Conservation (phyloP, 2,797 vertebrate species). For the Acanthiza pusilla region DNA sequence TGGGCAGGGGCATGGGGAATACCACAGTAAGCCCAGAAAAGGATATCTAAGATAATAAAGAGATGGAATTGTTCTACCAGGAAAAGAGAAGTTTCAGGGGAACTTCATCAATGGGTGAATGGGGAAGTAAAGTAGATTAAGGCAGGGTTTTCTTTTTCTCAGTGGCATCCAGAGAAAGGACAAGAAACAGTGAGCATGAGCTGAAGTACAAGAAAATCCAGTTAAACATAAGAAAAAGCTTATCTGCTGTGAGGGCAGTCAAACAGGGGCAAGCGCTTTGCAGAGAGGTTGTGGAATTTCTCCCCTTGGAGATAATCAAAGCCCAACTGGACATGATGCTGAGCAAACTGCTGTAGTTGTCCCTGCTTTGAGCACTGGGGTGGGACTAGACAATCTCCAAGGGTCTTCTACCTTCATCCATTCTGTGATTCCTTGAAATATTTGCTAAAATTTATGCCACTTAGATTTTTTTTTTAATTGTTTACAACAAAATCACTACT, state of each 20-base stretch:
- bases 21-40: neutral
- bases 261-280: neutral
- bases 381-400: neutral
- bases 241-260: neutral
- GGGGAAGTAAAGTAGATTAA: neutral
- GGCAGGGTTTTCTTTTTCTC: neutral
- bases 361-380: neutral
- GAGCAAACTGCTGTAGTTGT: neutral
- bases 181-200: neutral
- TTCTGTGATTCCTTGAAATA: neutral
- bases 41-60: neutral
- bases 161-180: neutral
- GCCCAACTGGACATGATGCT: neutral
- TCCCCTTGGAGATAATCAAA: neutral
- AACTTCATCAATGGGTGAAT: neutral
- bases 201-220: neutral
- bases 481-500: neutral
- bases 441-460: neutral
- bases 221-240: neutral
- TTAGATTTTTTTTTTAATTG: neutral
- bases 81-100: rapidly evolving
- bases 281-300: neutral
- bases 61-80: neutral
- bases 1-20: neutral
- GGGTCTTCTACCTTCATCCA: neutral